Conservation (phyloP, 2,113 vertebrate species). For the Callorhinus ursinus region DNA sequence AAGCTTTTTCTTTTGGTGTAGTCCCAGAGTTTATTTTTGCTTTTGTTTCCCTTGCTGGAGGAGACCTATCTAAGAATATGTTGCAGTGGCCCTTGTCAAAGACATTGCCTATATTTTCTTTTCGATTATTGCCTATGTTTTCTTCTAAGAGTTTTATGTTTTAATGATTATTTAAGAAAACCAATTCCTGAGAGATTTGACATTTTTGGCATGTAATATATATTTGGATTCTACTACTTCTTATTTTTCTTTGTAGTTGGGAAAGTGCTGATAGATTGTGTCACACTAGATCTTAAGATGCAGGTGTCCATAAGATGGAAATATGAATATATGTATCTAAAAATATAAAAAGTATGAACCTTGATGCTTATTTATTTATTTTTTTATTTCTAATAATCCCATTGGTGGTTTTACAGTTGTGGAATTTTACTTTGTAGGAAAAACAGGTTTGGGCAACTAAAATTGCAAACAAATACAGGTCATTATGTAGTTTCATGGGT, state of each 20-base stretch:
- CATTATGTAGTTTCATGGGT: not conserved
- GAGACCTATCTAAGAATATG: not conserved
- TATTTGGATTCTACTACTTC: constrained; percentile 3
- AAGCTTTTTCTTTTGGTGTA: not conserved
- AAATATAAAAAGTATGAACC: not conserved
- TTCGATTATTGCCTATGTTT: not conserved
- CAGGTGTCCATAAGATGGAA: not conserved
- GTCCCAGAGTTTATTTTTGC: not conserved
- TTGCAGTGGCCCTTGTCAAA: not conserved
- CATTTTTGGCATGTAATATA: not conserved
- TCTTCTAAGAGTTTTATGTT: not conserved
- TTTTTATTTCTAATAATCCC: not conserved
- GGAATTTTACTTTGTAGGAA: not conserved
- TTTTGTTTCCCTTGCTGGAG: not conserved
- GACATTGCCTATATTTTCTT: not conserved
- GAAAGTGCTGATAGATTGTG: constrained; percentile 16
- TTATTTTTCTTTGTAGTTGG: not conserved
- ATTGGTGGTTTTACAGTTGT: not conserved
- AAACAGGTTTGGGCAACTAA: not conserved
- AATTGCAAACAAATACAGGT: not conserved
- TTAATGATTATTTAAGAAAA: constrained; percentile 52
- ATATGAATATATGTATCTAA: not conserved
- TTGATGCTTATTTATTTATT: not conserved
- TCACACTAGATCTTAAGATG: not conserved
- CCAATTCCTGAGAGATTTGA: not conserved